Base-by-base conservation (phyloP, 2,888 invertebrate genomes). In the Pterostichus niger region DNA sequence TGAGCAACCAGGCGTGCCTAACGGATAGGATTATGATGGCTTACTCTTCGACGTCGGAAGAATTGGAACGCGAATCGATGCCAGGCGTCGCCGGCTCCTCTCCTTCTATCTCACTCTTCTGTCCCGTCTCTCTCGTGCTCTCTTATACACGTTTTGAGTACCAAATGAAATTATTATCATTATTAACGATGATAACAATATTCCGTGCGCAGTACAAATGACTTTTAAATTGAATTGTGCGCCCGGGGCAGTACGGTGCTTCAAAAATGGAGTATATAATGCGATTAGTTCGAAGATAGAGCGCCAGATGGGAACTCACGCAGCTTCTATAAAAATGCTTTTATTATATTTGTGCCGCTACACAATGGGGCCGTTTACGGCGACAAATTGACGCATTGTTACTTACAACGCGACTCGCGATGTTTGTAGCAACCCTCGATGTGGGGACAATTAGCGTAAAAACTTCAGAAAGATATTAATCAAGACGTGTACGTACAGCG, bases 201-300 rank as follows among this genome's bases (percentile, higher is more conserved):
- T 89, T 89, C 84, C 89, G 87, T 88, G 89, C 89, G 89, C 88
- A 88, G 89, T 89, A 92, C 93, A 93, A 93, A 93, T 93, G 93
- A 93, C 92, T 93, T 92, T 92, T 92, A 92, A 93, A 93, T 93
- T 93, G 92, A 91, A 93, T 93, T 92, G 90, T 91, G 91, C 91
- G 87, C 88, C 87, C 85, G 87, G 87, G 88, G 88, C 87, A 87
- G 88, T 88, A 88, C 64, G 80, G 68, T 68, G 68, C 64, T 88
- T 88, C 93, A 93, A 93, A 93, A 93, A 93, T 93, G 93, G 93
- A 92, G 91, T 92, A 92, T 89, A 90, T 93, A 93, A 93, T 92
- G 88, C 88, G 90, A 92, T 93, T 92, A 93, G 92, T 89, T 91
- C 85, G 91, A 92, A 90, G 87, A 91, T 88, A 89, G 88, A 87